These are phyloP conservation scores for Botia kubotai DNA, from an alignment of 2,797 vertebrate species.

Conservation along the genomic window DNA sequence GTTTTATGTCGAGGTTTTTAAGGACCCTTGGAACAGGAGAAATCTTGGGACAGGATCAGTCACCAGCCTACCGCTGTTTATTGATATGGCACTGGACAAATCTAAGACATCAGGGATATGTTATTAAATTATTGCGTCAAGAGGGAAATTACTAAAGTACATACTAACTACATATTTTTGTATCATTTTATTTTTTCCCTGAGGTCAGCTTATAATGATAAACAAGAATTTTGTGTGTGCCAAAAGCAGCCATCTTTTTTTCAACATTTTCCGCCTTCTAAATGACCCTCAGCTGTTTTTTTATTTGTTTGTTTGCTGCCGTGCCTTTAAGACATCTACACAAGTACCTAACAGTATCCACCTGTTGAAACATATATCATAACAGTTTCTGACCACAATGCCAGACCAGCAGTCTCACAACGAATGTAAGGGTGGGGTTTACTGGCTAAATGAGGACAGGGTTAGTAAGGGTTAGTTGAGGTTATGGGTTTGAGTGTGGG, in stretches of 20 bases:
- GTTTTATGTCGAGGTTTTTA: neutral
- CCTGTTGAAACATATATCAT: neutral
- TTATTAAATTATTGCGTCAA: neutral
- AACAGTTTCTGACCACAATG: neutral
- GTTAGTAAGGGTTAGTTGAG: neutral
- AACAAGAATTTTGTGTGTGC: neutral
- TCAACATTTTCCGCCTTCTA: neutral
- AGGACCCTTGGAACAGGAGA: neutral
- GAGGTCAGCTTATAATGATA: neutral
- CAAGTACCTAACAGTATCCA: neutral
- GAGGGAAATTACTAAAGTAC: neutral
- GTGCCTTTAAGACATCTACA: neutral
- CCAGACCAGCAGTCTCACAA: neutral
- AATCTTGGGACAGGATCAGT: slow-evolving; percentile 19
- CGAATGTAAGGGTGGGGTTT: too few species aligned
- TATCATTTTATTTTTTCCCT: neutral
- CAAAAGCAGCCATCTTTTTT: neutral
- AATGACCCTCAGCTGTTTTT: neutral
- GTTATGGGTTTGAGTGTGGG: neutral
- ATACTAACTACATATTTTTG: neutral
- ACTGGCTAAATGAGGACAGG: neutral
- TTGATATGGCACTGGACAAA: neutral
- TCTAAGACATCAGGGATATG: neutral
- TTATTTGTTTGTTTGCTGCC: neutral
- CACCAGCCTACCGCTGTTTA: slow-evolving; percentile 11